phyloP scores from a whole-genome alignment of 2,888 invertebrate genomes.

The Tinea trinotella region DNA sequence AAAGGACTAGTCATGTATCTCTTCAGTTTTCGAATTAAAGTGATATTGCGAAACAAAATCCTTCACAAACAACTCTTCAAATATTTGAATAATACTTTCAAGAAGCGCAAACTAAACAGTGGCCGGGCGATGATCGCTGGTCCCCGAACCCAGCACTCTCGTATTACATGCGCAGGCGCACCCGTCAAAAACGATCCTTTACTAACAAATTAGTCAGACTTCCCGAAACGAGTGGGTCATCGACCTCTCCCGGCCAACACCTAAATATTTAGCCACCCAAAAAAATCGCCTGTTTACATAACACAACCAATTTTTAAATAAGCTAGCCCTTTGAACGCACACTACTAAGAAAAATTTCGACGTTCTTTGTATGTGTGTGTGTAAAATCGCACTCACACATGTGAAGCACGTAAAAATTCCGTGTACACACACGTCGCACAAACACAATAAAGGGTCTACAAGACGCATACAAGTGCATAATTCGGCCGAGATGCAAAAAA shows the following conservation, averaged over 20 bases:
- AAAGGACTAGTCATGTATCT: no score
- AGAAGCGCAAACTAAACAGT: background rate
- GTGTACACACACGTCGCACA: constrained; percentile 68
- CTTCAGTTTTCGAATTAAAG: no score
- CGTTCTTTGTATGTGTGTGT: constrained; percentile 42
- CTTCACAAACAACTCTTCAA: background rate
- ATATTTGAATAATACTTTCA: background rate
- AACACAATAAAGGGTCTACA: constrained; percentile 71
- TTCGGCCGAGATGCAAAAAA: constrained; percentile 74
- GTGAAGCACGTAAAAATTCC: constrained; percentile 57
- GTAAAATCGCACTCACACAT: constrained; percentile 48
- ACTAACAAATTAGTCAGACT: constrained; percentile 64
- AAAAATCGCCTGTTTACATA: constrained; percentile 65
- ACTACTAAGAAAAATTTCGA: constrained; percentile 52
- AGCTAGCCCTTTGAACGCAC: constrained; percentile 60
- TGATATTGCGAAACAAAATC: no score
- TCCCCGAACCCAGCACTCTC: background rate
- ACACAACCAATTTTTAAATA: constrained; percentile 62
- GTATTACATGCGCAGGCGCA: constrained; percentile 30
- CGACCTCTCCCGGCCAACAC: constrained; percentile 56
- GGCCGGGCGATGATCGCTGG: constrained; percentile 3
- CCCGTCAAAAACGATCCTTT: constrained; percentile 45
- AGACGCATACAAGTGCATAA: constrained; percentile 73
- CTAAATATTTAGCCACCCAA: constrained; percentile 59
- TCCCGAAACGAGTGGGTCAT: constrained; percentile 63